Evolutionary conservation across 2,888 invertebrate genomes (phyloP), one percentile per base, ranked within the genome.

Genomic region (Tachina lurida): DNA sequence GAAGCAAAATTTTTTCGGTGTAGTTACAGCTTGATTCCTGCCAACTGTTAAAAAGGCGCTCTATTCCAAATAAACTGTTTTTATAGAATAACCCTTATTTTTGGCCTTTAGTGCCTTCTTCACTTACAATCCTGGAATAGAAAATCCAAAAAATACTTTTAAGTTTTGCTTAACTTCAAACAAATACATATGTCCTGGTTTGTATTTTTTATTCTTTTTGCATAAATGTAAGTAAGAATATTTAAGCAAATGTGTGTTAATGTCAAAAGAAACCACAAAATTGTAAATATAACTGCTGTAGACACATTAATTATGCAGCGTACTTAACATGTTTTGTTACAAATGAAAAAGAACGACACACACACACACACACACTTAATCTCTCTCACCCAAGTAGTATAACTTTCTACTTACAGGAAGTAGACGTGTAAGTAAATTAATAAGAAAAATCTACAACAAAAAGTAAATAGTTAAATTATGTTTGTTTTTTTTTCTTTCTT

Each of bases 231-330:
- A 58, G 49, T 63, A 31, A 70, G 41, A 17, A 47, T 39, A 39
- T 68, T 43, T 13, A 19, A 39, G 2, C 60, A 41, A 41, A 31
- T 77, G 15, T 77, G 54, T 62, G 45, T 39, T 43, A 73, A 22
- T 77, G 70, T 84, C 63, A 73, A 67, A 85, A 58, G 56, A 79
- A 79, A 82, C 78, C 85, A 63, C 82, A 76, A 74, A 77, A 71
- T 75, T 75, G 67, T 78, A 79, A 85, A 85, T 78, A 82, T 63
- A 79, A 85, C 85, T 82, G 85, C 82, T 82, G 85, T 70, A 85
- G 85, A 78, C 85, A 85, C 82, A 85, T 82, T 82, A 85, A 85
- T 82, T 82, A 85, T 82, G 78, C 67, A 80, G 8, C 52, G 49
- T 80, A 67, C 71, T 73, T 31, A 77, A 65, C 43, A 65, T 41